phyloP scores from a whole-genome alignment of 2,797 vertebrate genomes.

The Tauraco hartlaubi region DNA sequence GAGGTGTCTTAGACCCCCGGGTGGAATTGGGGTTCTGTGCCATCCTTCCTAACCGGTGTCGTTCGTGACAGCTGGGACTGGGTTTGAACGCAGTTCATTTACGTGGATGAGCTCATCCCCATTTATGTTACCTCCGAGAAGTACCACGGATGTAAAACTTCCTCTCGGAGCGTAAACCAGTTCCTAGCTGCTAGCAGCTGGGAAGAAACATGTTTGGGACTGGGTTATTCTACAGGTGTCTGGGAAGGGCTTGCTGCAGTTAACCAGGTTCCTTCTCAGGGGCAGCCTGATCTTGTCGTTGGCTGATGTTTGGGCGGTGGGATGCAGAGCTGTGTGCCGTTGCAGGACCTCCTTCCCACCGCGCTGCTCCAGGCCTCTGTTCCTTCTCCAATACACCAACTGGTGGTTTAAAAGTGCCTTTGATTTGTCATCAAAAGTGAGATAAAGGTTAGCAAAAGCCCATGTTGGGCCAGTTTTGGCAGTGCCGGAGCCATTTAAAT shows the following conservation, averaged over 20 bases:
- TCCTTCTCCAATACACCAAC: not conserved
- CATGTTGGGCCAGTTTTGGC: not conserved
- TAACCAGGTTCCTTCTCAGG: not conserved
- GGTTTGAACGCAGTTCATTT: not conserved
- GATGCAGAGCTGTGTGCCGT: not conserved
- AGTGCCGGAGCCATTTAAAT: not conserved
- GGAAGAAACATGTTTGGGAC: not conserved
- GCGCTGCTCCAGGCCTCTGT: fast-evolving
- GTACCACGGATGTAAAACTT: not conserved
- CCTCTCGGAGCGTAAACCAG: not conserved
- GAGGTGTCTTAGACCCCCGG: not conserved
- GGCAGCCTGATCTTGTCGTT: not conserved
- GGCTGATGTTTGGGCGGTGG: not conserved
- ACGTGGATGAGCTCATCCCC: not conserved
- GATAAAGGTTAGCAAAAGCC: not conserved
- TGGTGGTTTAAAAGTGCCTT: not conserved
- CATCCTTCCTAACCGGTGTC: not conserved
- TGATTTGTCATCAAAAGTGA: not conserved
- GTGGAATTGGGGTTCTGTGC: not conserved
- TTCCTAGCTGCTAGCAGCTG: not conserved
- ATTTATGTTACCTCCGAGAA: not conserved
- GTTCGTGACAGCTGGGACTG: not conserved
- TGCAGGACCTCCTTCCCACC: not conserved
- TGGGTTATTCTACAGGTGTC: not conserved
- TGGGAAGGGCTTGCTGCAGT: not conserved